A percentile compares a stretch with the other conserved stretches of the same genome.
These are phyloP conservation scores for Festucalex cinctus DNA, from an alignment of 2,113 vertebrate genomes.

Conservation along the genomic window DNA sequence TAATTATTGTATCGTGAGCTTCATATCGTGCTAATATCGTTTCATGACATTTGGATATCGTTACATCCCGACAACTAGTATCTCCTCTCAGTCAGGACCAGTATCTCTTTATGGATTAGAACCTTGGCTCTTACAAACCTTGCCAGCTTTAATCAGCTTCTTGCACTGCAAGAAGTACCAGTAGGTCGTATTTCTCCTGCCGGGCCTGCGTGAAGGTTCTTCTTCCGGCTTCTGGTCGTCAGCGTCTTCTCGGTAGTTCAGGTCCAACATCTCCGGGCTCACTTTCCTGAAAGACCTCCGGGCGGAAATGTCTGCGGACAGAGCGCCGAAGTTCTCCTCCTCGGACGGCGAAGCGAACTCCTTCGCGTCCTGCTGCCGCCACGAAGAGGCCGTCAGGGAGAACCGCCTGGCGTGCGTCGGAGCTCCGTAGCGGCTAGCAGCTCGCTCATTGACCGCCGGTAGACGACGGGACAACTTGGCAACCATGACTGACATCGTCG, in stretches of 20 bases:
- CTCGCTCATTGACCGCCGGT: background rate
- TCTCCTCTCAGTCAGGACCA: too few species aligned
- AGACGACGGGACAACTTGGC: constrained; percentile 6
- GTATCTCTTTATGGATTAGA: too few species aligned
- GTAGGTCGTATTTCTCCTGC: constrained; percentile 77
- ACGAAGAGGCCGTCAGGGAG: constrained; percentile 13
- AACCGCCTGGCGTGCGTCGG: background rate
- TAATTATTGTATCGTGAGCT: too few species aligned
- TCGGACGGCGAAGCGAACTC: background rate
- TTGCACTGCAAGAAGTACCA: constrained; percentile 93
- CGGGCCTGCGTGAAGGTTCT: constrained; percentile 8
- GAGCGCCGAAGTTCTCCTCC: constrained; percentile 37
- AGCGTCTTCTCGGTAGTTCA: constrained; percentile 42
- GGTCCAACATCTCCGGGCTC: constrained; percentile 59
- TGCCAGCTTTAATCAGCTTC: constrained; percentile 79
- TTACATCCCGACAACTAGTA: too few species aligned
- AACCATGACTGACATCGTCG: constrained; percentile 1
- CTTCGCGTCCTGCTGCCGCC: background rate
- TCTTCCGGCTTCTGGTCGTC: background rate
- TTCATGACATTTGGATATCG: too few species aligned
- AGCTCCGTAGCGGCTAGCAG: background rate
- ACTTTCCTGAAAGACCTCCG: constrained; percentile 77
- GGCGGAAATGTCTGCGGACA: constrained; percentile 47
- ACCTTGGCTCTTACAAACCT: too few species aligned
- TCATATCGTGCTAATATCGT: too few species aligned